Conservation (phyloP, 2,888 invertebrate genomes). For the Cataglyphis rosenhaueri region DNA sequence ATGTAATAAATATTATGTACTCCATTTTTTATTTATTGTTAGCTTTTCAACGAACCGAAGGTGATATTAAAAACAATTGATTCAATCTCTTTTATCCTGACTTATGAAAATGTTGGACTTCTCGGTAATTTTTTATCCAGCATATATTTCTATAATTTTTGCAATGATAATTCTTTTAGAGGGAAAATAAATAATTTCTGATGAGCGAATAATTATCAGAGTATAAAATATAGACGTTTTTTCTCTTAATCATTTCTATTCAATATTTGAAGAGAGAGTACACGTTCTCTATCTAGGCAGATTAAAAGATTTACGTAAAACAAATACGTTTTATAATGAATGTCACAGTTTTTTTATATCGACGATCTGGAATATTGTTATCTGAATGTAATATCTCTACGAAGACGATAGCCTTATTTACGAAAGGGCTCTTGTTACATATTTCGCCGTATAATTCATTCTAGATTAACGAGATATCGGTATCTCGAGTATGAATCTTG, state of each 20-base stretch:
- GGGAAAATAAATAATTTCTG: not conserved
- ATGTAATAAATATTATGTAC: not conserved
- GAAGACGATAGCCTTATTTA: constrained; percentile 42
- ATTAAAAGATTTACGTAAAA: not conserved
- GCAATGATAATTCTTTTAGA: not conserved
- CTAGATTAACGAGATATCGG: constrained; percentile 36
- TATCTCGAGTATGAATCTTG: constrained; percentile 25
- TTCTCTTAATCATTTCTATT: not conserved
- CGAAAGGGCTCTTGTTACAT: constrained; percentile 42
- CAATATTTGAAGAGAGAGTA: not conserved
- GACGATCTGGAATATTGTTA: constrained; percentile 35
- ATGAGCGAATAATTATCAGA: not conserved
- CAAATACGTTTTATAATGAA: not conserved
- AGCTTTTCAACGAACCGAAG: not conserved
- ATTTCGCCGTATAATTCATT: constrained; percentile 33
- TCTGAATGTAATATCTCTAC: constrained; percentile 11
- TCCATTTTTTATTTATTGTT: not conserved
- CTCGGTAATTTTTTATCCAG: not conserved
- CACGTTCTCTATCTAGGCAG: not conserved
- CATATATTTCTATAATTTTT: not conserved
- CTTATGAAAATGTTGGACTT: not conserved
- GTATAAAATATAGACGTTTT: not conserved
- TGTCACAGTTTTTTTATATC: constrained; percentile 21
- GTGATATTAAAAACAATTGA: not conserved
- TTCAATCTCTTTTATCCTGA: not conserved